Evolutionary conservation across 2,797 vertebrate genomes (phyloP), one percentile per base, ranked within the genome.

Genomic region (Phrynocephalus vlangalii): DNA sequence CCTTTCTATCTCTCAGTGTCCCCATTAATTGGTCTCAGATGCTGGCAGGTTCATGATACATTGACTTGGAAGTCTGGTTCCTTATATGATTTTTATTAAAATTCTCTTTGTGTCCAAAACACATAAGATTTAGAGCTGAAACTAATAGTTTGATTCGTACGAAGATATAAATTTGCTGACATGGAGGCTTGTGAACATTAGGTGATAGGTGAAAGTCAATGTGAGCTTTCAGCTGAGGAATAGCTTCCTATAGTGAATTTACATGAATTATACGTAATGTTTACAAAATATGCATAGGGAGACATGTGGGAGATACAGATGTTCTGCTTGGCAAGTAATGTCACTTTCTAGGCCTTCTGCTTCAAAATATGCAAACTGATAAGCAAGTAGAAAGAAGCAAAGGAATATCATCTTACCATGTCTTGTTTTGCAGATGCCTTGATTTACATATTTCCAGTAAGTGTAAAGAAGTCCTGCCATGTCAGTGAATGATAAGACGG

Each of bases 11-110:
- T 50, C 56, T 92, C 90, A 87, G 85, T 91, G 89, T 95, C 94
- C 94, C 88, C 91, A 95, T 96, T 96, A 97, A 97, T 96, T 96
- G 96, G 91, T 90, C 95, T 94, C 95, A 92, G 96, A 95, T 95
- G 95, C 95, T 96, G 96, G 96, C 96, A 96, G 95, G 92, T 93
- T 95, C 90, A 91, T 95, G 92, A 96, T 97, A 96, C 92, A 92
- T 94, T 93, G 94, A 94, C 68, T 92, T 93, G 91, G 91, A 83
- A 92, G 95, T 95, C 95, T 95, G 96, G 95, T 94, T 96, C 95
- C 82, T 86, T 96, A 93, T 96, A 95, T 94, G 95, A 96, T 96
- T 96, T 95, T 96, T 96, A 97, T 97, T 97, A 96, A 97, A 97
- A 96, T 95, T 95, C 94, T 95, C 95, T 96, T 96, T 96, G 95